phyloP scores from a whole-genome alignment of 2,888 invertebrate species.

The Drosophila nr. perissopoda region DNA sequence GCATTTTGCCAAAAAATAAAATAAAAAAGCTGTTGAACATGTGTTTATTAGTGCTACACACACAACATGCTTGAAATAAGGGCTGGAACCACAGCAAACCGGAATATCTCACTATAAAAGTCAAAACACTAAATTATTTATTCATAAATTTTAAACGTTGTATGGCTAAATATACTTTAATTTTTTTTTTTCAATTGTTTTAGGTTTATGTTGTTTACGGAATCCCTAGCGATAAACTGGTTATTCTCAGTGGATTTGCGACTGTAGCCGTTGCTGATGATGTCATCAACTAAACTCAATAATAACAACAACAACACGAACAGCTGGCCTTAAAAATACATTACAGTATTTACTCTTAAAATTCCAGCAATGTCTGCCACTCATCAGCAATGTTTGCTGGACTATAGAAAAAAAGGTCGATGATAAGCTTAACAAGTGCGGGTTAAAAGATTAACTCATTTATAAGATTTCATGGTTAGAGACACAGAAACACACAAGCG shows the following conservation, averaged over 20 bases:
- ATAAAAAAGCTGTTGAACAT: conserved; percentile 44
- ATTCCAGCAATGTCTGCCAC: conserved; percentile 10
- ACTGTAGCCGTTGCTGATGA: conserved; percentile 51
- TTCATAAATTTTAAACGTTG: neutral
- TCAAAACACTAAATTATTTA: neutral
- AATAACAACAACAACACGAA: conserved; percentile 35
- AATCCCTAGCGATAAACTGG: conserved; percentile 61
- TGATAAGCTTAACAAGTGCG: conserved; percentile 54
- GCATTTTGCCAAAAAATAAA: conserved; percentile 2
- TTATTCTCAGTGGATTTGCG: conserved; percentile 35
- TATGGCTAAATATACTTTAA: neutral
- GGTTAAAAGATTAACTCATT: conserved; percentile 73
- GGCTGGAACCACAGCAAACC: neutral
- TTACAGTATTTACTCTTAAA: neutral
- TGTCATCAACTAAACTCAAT: conserved; percentile 64
- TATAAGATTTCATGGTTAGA: conserved; percentile 71
- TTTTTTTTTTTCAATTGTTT: neutral
- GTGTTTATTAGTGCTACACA: conserved; percentile 54
- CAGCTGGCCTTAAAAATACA: conserved; percentile 57
- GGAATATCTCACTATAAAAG: neutral
- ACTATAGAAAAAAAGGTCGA: conserved; percentile 11
- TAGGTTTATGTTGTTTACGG: conserved; percentile 8
- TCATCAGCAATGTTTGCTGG: conserved; percentile 30
- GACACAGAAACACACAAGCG: conserved; percentile 10
- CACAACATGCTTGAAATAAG: neutral